Conservation (phyloP, 1,140 invertebrate genomes). For the Portunus trituberculatus region DNA sequence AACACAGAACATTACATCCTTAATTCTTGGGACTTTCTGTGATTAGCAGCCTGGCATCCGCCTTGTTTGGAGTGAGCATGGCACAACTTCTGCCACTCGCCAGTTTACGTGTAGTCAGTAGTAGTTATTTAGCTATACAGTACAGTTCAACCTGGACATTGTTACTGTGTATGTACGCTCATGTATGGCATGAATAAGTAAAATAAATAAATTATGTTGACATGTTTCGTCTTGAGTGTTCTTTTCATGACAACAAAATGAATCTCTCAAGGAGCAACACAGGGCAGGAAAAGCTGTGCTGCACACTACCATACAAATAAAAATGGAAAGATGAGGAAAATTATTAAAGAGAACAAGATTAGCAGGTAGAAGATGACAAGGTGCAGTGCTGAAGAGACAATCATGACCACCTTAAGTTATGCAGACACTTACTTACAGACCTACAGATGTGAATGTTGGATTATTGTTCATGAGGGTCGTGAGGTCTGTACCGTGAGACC, state of each 20-base stretch:
- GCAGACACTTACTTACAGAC: too few relatives aligned
- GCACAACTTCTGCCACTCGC: constrained; percentile 72
- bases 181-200: constrained; percentile 75
- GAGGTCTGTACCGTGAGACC: too few relatives aligned
- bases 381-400: too few relatives aligned
- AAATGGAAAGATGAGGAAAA: too few relatives aligned
- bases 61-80: constrained; percentile 70
- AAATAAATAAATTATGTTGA: constrained; percentile 75
- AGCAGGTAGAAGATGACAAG: too few relatives aligned
- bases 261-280: neutral
- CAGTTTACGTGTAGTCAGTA: constrained; percentile 75
- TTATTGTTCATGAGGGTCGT: too few relatives aligned
- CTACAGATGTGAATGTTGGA: too few relatives aligned
- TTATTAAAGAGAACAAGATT: too few relatives aligned
- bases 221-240: constrained; percentile 51
- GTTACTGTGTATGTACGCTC: constrained; percentile 75
- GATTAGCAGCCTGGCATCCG: constrained; percentile 62
- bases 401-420: too few relatives aligned
- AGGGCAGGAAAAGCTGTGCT: too few relatives aligned
- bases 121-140: constrained; percentile 72
- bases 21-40: constrained; percentile 71
- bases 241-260: constrained; percentile 36
- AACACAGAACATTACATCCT: too few relatives aligned
- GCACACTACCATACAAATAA: too few relatives aligned
- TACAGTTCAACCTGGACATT: constrained; percentile 73